Base-by-base conservation (phyloP, 2,888 invertebrate genomes). In the Thecophora atra region DNA sequence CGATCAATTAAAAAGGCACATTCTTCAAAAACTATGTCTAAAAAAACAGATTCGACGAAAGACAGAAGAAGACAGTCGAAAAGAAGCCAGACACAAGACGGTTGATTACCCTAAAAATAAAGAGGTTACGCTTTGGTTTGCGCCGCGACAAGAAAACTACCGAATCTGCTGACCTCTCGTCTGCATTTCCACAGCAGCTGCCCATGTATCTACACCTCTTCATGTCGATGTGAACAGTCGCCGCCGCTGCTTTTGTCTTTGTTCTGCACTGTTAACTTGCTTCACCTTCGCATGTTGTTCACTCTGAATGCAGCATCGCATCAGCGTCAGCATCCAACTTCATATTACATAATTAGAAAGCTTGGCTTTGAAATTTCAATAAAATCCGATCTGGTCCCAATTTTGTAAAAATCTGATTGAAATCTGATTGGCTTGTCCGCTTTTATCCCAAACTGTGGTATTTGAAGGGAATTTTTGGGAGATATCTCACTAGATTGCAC, bases 161-260 rank as follows among this genome's bases (percentile, higher is more conserved):
- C 47, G 26, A 11, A 47, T 42, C 21, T 63, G 6, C 42, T 64
- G 26, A 64, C 47, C 64, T 64, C 47, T 64, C 44, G n/a, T 63
- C 37, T 63, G 62, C 62, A 63, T 63, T 63, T 37, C 24, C 30
- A 37, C 42, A 63, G 19, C 28, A 37, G 7, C 21, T 37, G 37
- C n/a, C 6, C 0, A 37, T 37, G 2, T 30, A 30, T 37, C 6
- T 37, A 37, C 11, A 37, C 37, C 6, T 37, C 6, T 37, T 2
- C 2, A 37, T 2, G 11, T 37, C 19, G 5, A 24, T 21, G 5
- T 24, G 24, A 56, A 56, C n/a, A 56, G 56, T 24, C 19, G 15
- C 24, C 6, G 5, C 24, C 19, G 15, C 24, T n/a, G 5, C 24
- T 58, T 26, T 8, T 13, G 1, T 24, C 24, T 58, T 58, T 13